Base-by-base conservation (phyloP, 1,140 invertebrate species). In the Monochamus saltuarius region DNA sequence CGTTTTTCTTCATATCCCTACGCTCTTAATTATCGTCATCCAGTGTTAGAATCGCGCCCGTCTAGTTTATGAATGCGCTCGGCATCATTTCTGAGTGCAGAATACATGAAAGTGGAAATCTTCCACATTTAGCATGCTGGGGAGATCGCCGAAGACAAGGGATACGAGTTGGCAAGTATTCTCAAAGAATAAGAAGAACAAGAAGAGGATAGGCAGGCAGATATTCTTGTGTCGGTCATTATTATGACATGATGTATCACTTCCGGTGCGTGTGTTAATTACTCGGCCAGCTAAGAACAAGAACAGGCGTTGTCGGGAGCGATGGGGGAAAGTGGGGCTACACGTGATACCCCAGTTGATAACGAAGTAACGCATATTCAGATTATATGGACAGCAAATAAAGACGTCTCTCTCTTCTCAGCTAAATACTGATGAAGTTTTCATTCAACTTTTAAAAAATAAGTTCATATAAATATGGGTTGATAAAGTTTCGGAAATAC, bases 191-290 rank as follows among this genome's bases (percentile, higher is more conserved):
- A 45, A 43, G 53, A 56, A 56, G 53, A 56, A 45, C 45, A 56
- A 56, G 36, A 56, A 29, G 22, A 29, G 53, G 39, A 56, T 45
- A 56, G 38, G 16, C 22, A 56, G 22, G 22, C 22, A 69, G 65
- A 70, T 74, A 72, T 74, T 74, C 70, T 72, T 65, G 72, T 70
- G 69, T 71, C 72, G 73, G 75, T 75, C 75, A 75, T 76, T 75
- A 75, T 76, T 76, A 75, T 70, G 67, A 69, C 72, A 76, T 76
- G 75, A 76, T 76, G 68, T 72, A 76, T 76, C 75, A 70, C 71
- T 76, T 76, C 75, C 75, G 73, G 70, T 72, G 69, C 36, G 22
- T 62, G 66, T 64, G 72, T 72, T 76, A 76, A 76, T 76, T 76
- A 73, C 73, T 71, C 62, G 73, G 56, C 68, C 65, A 65, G 69